Conservation (phyloP, 2,797 vertebrate genomes). For the Chaetodon trifasciatus region DNA sequence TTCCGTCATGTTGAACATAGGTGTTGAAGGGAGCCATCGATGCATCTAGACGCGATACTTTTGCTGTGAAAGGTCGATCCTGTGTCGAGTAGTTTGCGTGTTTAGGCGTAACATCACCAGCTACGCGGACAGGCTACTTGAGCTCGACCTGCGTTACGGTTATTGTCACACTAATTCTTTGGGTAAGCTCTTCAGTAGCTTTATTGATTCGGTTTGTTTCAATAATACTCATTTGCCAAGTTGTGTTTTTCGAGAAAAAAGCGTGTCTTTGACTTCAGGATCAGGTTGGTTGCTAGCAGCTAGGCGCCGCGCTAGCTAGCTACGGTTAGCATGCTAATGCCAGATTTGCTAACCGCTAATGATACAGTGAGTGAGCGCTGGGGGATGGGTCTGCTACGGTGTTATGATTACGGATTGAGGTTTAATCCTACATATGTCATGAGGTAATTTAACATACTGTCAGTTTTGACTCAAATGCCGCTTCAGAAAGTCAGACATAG, state of each 20-base stretch:
- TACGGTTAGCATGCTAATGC: conserved; percentile 68
- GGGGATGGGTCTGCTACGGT: conserved; percentile 45
- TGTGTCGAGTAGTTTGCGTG: background rate
- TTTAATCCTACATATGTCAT: conserved; percentile 34
- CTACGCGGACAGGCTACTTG: conserved; percentile 45
- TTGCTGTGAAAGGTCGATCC: conserved; percentile 59
- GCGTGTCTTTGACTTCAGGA: background rate
- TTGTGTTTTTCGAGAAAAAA: background rate
- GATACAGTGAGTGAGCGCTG: conserved; percentile 47
- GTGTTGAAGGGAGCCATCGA: background rate
- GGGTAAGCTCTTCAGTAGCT: conserved; percentile 22
- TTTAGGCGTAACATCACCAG: conserved; percentile 20
- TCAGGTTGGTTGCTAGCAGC: background rate
- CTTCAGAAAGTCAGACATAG: background rate
- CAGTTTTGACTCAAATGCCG: background rate
- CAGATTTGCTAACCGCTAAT: conserved; percentile 60
- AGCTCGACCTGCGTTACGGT: background rate
- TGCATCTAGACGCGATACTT: conserved; percentile 8
- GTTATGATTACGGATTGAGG: conserved; percentile 7
- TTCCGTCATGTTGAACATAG: background rate
- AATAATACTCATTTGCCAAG: accelerated
- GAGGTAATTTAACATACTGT: too few relatives aligned
- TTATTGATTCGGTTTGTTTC: accelerated
- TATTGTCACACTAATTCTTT: background rate
- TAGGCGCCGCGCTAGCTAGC: conserved; percentile 62